Base-by-base conservation (phyloP, 2,113 vertebrate genomes). In the Nibea albiflora region DNA sequence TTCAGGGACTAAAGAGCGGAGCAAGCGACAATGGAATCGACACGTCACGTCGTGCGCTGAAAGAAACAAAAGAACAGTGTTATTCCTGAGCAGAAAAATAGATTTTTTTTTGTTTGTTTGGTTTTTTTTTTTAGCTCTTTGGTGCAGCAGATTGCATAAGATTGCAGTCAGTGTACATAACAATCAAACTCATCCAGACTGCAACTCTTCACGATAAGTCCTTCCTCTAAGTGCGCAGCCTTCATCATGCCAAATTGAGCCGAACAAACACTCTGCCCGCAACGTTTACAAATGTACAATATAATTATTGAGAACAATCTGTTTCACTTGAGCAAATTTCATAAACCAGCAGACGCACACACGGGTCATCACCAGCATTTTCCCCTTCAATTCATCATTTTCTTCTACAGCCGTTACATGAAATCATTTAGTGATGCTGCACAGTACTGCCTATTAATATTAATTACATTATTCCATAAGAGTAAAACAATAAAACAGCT, bases 251-350 rank as follows among this genome's bases (percentile, higher is more conserved):
- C 20, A 52, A 77, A 75, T 24, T 67, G 20, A 81, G 47, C 65
- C 4, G 35, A 80, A 56, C 64, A 28, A 80, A 86, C 53, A 63
- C 22, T 54, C 42, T 65, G 11, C 22, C 11, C 31, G 54, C 35
- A 70, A 35, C 73, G 76, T 67, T 87, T 64, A 69, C 71, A 67
- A 73, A 81, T 35, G 17, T 7, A 20, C 85, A 84, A 92, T 77
- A 60, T 42, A 17, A 91, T 92, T 87, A 90, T 46, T 26, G 65
- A 47, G 76, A 54, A 44, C 75, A 91, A 78, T 84, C 50, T 57
- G 82, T 88, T 87, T 81, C 61, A 76, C 76, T 73, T 62, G 35
- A 16, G 79, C 39, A 84, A 87, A 93, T 81, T 86, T 81, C 84
- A 88, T 88, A 80, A 89, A 90, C 11, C 70, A n/a, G 16, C 65